Evolutionary conservation across 2,113 vertebrate genomes (phyloP).

Genomic region (Castor canadensis): DNA sequence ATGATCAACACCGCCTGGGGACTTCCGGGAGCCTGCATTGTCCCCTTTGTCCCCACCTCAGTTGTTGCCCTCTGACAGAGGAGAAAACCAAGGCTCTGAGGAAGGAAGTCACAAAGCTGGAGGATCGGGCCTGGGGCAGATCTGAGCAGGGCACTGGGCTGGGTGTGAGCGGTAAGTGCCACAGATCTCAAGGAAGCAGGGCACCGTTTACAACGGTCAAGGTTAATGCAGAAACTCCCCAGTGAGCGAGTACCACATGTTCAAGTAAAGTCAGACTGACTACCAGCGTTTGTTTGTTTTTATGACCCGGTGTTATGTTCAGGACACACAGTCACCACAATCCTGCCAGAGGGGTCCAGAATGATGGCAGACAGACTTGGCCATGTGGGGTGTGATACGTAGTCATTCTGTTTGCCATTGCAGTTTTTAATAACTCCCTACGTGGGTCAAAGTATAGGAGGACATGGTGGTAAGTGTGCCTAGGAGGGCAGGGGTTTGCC

Average conservation of each 20-base stretch:
- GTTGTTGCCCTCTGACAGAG: background rate
- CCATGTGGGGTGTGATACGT: rapidly evolving
- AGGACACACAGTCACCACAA: rapidly evolving
- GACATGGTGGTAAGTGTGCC: no score
- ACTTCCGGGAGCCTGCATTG: background rate
- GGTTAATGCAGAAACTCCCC: background rate
- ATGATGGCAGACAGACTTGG: background rate
- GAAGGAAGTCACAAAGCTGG: background rate
- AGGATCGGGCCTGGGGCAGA: no score
- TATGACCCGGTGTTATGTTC: background rate
- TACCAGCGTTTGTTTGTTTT: background rate
- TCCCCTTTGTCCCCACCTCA: background rate
- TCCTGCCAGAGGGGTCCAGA: background rate
- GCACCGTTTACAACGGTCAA: background rate
- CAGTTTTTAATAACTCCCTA: no score
- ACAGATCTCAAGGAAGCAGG: background rate
- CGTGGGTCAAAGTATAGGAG: no score
- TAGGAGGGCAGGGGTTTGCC: no score
- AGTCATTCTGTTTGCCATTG: background rate
- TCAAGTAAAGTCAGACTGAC: background rate
- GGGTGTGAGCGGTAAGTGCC: background rate
- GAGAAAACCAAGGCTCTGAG: background rate
- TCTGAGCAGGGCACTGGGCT: no score
- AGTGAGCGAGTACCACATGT: background rate
- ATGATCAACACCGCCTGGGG: rapidly evolving